Evolutionary conservation across 2,888 invertebrate genomes (phyloP).

Genomic region (Netelia virgata): DNA sequence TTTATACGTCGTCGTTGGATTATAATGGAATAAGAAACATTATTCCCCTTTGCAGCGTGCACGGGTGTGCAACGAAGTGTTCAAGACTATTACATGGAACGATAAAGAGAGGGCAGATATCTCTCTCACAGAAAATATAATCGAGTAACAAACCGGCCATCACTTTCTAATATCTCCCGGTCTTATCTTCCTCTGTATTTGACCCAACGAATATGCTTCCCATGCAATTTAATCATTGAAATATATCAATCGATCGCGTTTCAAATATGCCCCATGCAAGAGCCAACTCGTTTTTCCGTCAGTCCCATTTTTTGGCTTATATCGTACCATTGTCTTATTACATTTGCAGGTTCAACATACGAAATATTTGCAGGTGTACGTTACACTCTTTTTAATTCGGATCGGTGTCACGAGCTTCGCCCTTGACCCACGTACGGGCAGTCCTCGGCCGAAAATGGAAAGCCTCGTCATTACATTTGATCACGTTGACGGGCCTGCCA

Average conservation of each 20-base stretch:
- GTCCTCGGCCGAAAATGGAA: not conserved
- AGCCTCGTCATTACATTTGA: not conserved
- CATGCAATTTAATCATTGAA: not conserved
- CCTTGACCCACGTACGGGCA: not conserved
- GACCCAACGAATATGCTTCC: not conserved
- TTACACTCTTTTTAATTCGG: not conserved
- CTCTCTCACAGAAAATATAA: constrained; percentile 39
- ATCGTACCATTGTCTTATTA: too few relatives aligned
- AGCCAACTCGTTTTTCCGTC: too few relatives aligned
- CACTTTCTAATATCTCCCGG: constrained; percentile 17
- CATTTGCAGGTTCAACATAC: not conserved
- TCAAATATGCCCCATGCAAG: not conserved
- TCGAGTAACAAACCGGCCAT: constrained; percentile 38
- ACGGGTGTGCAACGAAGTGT: constrained; percentile 27
- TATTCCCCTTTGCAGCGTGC: constrained; percentile 6
- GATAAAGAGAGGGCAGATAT: not conserved
- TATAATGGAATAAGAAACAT: constrained; percentile 13
- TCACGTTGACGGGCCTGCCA: not conserved
- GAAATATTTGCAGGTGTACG: not conserved
- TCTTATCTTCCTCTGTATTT: not conserved
- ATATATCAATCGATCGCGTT: not conserved
- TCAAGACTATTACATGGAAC: not conserved
- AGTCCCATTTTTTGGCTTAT: too few relatives aligned
- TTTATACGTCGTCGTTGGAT: not conserved
- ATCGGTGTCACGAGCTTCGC: not conserved